Evolutionary conservation across 2,797 vertebrate genomes (phyloP), one percentile per base, ranked within the genome.

Genomic region (Sebastes diaconus): DNA sequence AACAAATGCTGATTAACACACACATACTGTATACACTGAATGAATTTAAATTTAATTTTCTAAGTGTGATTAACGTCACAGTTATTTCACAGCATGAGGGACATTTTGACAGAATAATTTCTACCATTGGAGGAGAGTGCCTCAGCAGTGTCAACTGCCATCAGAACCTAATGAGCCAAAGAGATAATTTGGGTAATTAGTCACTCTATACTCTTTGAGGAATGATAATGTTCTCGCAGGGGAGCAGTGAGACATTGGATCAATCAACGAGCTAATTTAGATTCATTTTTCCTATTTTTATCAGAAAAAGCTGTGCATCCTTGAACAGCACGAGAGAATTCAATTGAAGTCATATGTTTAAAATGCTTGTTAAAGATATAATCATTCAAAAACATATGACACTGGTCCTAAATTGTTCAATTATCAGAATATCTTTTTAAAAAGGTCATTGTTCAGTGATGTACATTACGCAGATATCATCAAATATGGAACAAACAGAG

Each of bases 121-220:
- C 55, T 16, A 42, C 42, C 30, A 52, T 8, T 66, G 64, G 73
- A n/a, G 36, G 32, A 81, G 74, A 39, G 72, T 27, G 68, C 16
- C 34, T 36, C 4, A 34, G 36, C 70, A n/a, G 29, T 77, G 66
- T 83, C 71, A 73, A 75, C 52, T 34, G 36, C 69, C 71, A 75
- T 83, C 68, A 75, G 4, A 55, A 60, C 39, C 75, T 84, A 88
- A 90, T 85, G 87, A 90, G 84, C 73, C 83, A 32, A 10, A n/a
- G 63, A 81, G 75, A 85, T 85, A 24, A 84, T 88, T 74, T 74
- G 9, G 73, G 61, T 86, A 87, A 92, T 92, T 84, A 88, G 77
- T 84, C 4, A 46, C 82, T 82, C 42, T 22, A 42, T 57, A 46
- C 42, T 70, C 58, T 77, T 75, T 79, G 34, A 85, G 32, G 55